A percentile compares a stretch with the other conserved stretches of the same genome.
Conservation (phyloP, 2,113 vertebrate genomes). For the Corythornis cristatus region DNA sequence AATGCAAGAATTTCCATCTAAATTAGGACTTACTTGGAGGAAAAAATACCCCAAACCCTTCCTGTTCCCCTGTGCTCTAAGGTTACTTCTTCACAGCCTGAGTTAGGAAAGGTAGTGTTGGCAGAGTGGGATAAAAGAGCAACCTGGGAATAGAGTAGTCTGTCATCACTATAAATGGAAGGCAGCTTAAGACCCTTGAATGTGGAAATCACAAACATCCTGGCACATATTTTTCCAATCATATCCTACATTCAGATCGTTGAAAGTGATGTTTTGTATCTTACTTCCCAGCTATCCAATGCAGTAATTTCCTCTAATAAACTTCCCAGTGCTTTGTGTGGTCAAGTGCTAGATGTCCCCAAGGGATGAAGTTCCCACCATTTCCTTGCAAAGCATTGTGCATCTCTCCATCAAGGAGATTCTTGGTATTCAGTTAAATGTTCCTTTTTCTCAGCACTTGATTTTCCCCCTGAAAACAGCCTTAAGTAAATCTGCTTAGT, state of each 20-base stretch:
- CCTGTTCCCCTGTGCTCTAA: not conserved
- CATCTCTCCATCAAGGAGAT: not conserved
- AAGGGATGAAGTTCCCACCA: constrained; percentile 21
- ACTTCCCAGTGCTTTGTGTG: constrained; percentile 54
- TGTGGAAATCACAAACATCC: constrained; percentile 41
- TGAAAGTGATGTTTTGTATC: constrained; percentile 45
- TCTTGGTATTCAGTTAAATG: not conserved
- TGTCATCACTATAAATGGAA: not conserved
- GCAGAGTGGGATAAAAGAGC: not conserved
- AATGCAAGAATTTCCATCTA: not conserved
- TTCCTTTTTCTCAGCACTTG: not conserved
- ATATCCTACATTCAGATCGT: constrained; percentile 31
- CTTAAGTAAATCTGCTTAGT: not conserved
- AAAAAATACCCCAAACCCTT: not conserved
- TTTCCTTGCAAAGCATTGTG: constrained; percentile 23
- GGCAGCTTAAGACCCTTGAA: not conserved
- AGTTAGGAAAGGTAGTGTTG: not conserved
- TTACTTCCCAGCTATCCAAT: not conserved
- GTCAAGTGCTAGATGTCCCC: constrained; percentile 38
- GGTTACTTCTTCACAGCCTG: not conserved
- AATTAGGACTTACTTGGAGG: not conserved
- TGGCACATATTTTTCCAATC: constrained; percentile 42
- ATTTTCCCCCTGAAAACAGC: not conserved
- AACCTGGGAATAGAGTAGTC: not conserved
- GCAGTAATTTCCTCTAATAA: constrained; percentile 46